Base-by-base conservation (phyloP, 1,140 invertebrate genomes). In the Linepithema humile region DNA sequence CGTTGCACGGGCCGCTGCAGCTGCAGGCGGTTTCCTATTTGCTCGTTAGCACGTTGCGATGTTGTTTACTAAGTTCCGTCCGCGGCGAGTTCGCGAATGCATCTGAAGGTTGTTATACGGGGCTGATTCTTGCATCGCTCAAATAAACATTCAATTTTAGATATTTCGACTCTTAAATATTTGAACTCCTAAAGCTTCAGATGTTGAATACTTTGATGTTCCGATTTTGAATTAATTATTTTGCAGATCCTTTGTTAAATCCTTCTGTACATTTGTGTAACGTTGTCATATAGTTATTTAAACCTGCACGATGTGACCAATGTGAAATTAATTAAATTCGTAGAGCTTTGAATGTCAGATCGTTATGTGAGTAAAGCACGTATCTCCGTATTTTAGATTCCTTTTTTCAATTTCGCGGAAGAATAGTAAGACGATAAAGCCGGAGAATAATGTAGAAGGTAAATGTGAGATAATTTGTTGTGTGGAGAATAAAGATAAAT, bases 61-160 rank as follows among this genome's bases (percentile, higher is more conserved):
- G 82, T 83, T 83, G 65, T 83, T 83, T 75, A 83, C 82, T 70
- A 70, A 80, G 75, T 80, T 80, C 75, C 64, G 57, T 80, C 75
- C 55, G 40, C 55, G 20, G n/a, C 64, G 38, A 70, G 35, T 70
- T 80, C 65, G 35, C 62, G 64, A 50, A 50, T 57, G 35, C 48
- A 50, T 62, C 59, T 35, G 23, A 10, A 12, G 60, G 32, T 73
- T 73, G 29, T 75, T 62, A 38, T 50, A 10, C 12, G 23, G 17
- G 64, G 26, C 29, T 35, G 73, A 62, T 62, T 17, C 23, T 55
- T n/a, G 26, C 40, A 80, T 57, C 43, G 17, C 35, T 57, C 38
- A 32, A n/a, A 80, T 43, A 80, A 80, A 80, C 38, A 70, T 70
- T 69, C 35, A 70, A 80, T 55, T 80, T 70, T 65, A 50, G 20